Evolutionary conservation across 2,797 vertebrate species (phyloP).

Genomic region (Chaetophractus vellerosus): DNA sequence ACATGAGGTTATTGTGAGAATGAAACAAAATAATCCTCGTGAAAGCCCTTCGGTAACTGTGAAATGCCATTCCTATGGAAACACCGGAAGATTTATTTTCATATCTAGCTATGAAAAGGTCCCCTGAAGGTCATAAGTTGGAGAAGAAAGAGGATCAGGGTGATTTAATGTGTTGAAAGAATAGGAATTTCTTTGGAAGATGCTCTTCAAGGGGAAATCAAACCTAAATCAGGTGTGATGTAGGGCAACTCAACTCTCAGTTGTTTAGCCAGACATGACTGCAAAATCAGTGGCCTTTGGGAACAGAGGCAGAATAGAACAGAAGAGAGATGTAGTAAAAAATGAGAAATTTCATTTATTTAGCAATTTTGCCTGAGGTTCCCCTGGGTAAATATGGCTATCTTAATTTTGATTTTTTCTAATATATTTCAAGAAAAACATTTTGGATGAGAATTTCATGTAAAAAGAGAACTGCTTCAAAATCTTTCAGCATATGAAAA

Average conservation of each 20-base stretch:
- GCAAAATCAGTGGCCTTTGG: neutral
- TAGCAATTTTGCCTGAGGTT: neutral
- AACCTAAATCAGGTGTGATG: no score
- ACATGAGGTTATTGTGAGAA: no score
- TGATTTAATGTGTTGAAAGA: neutral
- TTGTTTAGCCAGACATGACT: neutral
- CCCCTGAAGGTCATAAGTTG: neutral
- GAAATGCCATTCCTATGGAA: no score
- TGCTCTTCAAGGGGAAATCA: no score
- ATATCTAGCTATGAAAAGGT: no score
- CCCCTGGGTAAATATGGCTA: neutral
- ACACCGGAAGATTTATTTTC: no score
- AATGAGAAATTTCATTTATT: neutral
- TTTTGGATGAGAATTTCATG: neutral
- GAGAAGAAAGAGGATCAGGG: neutral
- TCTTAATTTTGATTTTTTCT: neutral
- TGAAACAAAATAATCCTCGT: no score
- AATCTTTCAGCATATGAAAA: neutral
- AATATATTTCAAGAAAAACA: neutral
- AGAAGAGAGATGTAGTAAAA: neutral
- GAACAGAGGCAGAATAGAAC: neutral
- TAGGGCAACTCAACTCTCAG: neutral
- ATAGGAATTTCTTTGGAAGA: neutral
- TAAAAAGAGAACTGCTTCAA: neutral
- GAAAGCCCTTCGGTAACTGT: no score